Evolutionary conservation across 2,888 invertebrate species (phyloP).

Genomic region (Atethmia centrago): DNA sequence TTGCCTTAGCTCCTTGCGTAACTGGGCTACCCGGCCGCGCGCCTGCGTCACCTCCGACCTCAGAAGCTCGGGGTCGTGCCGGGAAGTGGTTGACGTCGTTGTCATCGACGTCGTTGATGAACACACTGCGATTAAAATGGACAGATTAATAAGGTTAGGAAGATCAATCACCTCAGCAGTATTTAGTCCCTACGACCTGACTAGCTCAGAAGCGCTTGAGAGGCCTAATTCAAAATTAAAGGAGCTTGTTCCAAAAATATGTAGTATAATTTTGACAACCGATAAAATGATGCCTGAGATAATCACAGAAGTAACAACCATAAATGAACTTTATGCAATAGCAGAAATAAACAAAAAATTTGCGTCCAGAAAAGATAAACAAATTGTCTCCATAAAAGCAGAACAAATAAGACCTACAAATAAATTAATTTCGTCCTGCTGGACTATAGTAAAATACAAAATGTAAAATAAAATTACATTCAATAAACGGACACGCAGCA

Average conservation of each 20-base stretch:
- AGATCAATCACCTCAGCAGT: not conserved
- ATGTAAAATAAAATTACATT: too few species aligned
- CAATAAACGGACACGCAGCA: slow-evolving; percentile 54
- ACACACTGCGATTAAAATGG: slow-evolving; percentile 91
- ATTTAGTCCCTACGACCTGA: not conserved
- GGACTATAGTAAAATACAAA: slow-evolving; percentile 47
- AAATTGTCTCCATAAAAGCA: slow-evolving; percentile 22
- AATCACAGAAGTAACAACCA: too few species aligned
- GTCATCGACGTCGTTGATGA: slow-evolving; percentile 93
- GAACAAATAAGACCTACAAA: slow-evolving; percentile 40
- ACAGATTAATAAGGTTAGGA: not conserved
- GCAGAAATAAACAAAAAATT: not conserved
- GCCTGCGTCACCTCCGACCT: slow-evolving; percentile 98
- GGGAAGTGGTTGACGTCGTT: slow-evolving; percentile 96
- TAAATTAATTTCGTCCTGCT: slow-evolving; percentile 43
- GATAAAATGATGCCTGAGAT: too few species aligned
- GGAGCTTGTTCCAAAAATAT: not conserved
- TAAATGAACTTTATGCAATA: too few species aligned
- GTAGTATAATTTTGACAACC: too few species aligned
- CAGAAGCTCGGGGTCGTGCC: slow-evolving; percentile 98
- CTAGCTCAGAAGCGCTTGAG: not conserved
- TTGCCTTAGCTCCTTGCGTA: slow-evolving; percentile 97
- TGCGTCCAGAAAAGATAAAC: slow-evolving; percentile 28
- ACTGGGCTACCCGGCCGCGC: slow-evolving; percentile 95
- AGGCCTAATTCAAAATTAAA: not conserved